phyloP scores from a whole-genome alignment of 1,140 invertebrate genomes.

The Calycopis cecrops region DNA sequence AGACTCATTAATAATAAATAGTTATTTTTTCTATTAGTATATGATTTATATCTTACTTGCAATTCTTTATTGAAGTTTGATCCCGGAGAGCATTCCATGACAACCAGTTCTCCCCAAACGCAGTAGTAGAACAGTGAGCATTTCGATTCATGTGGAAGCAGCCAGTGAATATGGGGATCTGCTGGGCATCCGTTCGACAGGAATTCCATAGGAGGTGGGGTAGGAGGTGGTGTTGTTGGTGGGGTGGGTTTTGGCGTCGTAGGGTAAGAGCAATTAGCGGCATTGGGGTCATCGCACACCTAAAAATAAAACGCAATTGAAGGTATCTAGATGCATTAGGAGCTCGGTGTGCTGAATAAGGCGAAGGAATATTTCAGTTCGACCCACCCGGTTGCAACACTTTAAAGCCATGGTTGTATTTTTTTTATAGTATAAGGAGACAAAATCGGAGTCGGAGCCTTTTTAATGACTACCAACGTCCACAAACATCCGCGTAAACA shows the following conservation, averaged over 20 bases:
- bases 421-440: no score
- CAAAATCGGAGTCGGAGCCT: no score
- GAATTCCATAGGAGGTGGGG: slow-evolving; percentile 19
- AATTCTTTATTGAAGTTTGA: slow-evolving; percentile 76
- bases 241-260: background rate
- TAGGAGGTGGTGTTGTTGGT: background rate
- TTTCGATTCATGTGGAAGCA: slow-evolving; percentile 69
- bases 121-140: slow-evolving; percentile 80
- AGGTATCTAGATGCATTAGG: no score
- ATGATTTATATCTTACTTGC: slow-evolving; percentile 35
- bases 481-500: no score
- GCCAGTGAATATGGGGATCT: slow-evolving; percentile 45
- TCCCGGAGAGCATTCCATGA: slow-evolving; percentile 67
- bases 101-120: slow-evolving; percentile 57
- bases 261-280: background rate
- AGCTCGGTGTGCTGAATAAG: no score
- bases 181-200: slow-evolving; percentile 52
- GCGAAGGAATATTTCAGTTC: no score
- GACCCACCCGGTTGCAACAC: no score
- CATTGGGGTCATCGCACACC: background rate
- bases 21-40: no score
- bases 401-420: no score
- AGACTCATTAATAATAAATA: no score
- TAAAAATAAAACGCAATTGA: no score
- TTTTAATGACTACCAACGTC: no score